Evolutionary conservation across 2,797 vertebrate genomes (phyloP).

Genomic region (Potorous gilbertii): DNA sequence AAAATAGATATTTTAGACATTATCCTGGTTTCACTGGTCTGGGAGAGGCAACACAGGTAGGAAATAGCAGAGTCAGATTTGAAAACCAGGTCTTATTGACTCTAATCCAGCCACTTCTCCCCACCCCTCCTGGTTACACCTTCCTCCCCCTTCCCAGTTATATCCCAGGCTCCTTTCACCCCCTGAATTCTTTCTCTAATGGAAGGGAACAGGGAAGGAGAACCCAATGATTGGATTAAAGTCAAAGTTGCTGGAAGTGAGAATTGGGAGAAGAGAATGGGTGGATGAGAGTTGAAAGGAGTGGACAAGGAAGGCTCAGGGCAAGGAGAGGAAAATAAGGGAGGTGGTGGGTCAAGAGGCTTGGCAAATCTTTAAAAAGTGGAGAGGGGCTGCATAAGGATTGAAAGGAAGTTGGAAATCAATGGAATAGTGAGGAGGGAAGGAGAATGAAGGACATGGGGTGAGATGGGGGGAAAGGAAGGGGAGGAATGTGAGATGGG

Average conservation of each 20-base stretch:
- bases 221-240: background rate
- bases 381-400: slow-evolving; percentile 52
- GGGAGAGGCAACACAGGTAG: background rate
- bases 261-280: slow-evolving; percentile 86
- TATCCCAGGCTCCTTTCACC: background rate
- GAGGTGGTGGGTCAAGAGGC: slow-evolving; percentile 63
- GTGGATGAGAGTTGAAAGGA: slow-evolving; percentile 72
- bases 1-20: background rate
- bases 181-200: background rate
- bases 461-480: slow-evolving; percentile 33
- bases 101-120: background rate
- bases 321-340: slow-evolving; percentile 80
- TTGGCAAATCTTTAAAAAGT: slow-evolving; percentile 59
- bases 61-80: background rate
- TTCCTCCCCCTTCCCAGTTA: background rate
- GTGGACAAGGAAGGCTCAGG: slow-evolving; percentile 74
- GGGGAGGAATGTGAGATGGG: background rate
- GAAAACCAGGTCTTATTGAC: background rate
- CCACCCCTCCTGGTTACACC: background rate
- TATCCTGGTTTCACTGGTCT: background rate
- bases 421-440: background rate
- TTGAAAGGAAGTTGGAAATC: slow-evolving; percentile 58
- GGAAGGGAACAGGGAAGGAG: background rate
- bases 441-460: background rate
- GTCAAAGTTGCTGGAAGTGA: slow-evolving; percentile 64